A percentile compares a stretch with the other conserved stretches of the same genome.
Conservation (phyloP, 2,797 vertebrate species). For the Sitta carolinensis region DNA sequence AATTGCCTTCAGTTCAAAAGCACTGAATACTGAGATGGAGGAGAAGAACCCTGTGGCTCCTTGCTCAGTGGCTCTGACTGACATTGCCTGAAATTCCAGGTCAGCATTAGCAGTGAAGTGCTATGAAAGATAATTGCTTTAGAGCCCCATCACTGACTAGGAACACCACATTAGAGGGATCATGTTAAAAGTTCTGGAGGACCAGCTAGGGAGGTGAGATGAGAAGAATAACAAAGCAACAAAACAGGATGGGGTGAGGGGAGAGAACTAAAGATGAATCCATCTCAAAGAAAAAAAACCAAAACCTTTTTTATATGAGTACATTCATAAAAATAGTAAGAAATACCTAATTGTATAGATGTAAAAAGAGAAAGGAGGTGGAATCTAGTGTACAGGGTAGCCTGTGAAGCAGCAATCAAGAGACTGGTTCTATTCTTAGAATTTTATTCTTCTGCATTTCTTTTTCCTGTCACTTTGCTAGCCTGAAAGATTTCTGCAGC, state of each 20-base stretch:
- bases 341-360: not conserved
- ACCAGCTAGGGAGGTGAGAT: not conserved
- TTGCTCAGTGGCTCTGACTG: not conserved
- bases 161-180: not conserved
- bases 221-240: not conserved
- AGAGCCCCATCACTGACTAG: not conserved
- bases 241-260: not conserved
- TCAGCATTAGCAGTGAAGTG: not conserved
- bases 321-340: not conserved
- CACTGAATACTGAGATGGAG: not conserved
- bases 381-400: not conserved
- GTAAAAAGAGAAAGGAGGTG: not conserved
- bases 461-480: not conserved
- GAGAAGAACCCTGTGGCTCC: not conserved
- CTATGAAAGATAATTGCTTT: slow-evolving; percentile 7
- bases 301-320: not conserved
- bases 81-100: slow-evolving; percentile 15
- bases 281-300: not conserved
- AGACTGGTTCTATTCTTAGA: not conserved
- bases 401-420: slow-evolving; percentile 1
- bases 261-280: not conserved
- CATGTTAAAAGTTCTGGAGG: not conserved
- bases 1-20: not conserved
- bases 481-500: not conserved
- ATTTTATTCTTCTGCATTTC: not conserved